A percentile compares a stretch with the other conserved stretches of the same genome.
Conservation (phyloP, 2,797 vertebrate species). For the Acanthurus lineatus region DNA sequence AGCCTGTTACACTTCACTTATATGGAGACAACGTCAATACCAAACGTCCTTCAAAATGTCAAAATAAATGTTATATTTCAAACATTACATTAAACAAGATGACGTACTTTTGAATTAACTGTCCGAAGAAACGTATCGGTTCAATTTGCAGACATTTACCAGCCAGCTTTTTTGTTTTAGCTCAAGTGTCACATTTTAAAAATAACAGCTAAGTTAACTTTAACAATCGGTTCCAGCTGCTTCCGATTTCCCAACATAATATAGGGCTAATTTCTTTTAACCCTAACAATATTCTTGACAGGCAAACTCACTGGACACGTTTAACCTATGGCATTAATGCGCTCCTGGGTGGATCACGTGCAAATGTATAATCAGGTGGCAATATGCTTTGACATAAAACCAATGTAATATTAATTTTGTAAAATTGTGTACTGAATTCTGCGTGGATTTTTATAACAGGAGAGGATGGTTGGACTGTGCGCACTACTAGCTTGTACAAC, state of each 20-base stretch:
- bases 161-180: neutral
- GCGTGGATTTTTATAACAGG: neutral
- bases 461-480: conserved; percentile 18
- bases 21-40: neutral
- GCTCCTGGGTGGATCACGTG: neutral
- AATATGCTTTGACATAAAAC: neutral
- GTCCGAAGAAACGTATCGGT: neutral
- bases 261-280: neutral
- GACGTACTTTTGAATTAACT: neutral
- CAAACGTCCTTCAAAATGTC: conserved; percentile 3
- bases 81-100: neutral
- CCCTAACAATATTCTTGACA: neutral
- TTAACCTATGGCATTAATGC: neutral
- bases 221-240: neutral
- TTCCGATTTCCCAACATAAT: neutral
- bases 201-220: conserved; percentile 9
- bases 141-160: neutral
- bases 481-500: conserved; percentile 58
- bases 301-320: neutral
- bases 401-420: neutral
- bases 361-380: neutral
- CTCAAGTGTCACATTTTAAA: conserved; percentile 6
- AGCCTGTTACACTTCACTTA: too few species aligned
- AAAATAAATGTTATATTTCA: neutral
- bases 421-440: neutral